A percentile compares a stretch with the other conserved stretches of the same genome.
These are phyloP conservation scores for Drosophila mimica DNA, from an alignment of 2,888 invertebrate species.

Conservation along the genomic window DNA sequence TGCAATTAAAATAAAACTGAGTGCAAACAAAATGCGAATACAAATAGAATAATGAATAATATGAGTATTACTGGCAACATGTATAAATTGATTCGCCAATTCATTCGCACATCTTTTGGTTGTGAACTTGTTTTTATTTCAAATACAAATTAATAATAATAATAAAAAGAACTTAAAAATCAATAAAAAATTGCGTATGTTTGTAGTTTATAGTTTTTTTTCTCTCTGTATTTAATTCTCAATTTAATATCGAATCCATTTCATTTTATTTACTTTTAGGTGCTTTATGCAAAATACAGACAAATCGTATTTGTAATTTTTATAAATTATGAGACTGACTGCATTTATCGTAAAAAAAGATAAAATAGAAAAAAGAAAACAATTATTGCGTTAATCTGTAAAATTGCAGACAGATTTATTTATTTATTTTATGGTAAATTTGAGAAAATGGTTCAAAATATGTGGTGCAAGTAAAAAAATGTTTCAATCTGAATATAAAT, in stretches of 20 bases:
- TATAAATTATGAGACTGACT: slow-evolving; percentile 55
- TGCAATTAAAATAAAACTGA: slow-evolving; percentile 61
- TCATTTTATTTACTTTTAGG: slow-evolving; percentile 25
- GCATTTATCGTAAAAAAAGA: slow-evolving; percentile 22
- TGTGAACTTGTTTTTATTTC: slow-evolving; percentile 66
- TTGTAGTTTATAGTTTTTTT: slow-evolving; percentile 33
- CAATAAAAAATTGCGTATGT: slow-evolving; percentile 41
- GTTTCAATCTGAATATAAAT: background rate
- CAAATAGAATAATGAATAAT: slow-evolving; percentile 25
- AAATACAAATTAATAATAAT: slow-evolving; percentile 39
- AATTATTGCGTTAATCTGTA: slow-evolving; percentile 56
- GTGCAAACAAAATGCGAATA: slow-evolving; percentile 37
- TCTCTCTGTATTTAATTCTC: slow-evolving; percentile 35
- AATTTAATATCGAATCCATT: slow-evolving; percentile 20
- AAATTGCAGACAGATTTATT: slow-evolving; percentile 44
- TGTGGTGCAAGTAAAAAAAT: background rate
- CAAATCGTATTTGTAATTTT: slow-evolving; percentile 60
- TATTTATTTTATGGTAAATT: slow-evolving; percentile 36
- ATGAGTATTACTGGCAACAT: slow-evolving; percentile 42
- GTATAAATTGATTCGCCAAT: slow-evolving; percentile 73
- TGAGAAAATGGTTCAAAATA: background rate
- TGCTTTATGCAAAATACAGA: slow-evolving; percentile 37
- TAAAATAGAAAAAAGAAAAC: background rate
- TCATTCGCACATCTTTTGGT: slow-evolving; percentile 75
- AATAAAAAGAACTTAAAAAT: slow-evolving; percentile 39